phyloP scores from a whole-genome alignment of 2,888 invertebrate species.

The Coelinius sp. region DNA sequence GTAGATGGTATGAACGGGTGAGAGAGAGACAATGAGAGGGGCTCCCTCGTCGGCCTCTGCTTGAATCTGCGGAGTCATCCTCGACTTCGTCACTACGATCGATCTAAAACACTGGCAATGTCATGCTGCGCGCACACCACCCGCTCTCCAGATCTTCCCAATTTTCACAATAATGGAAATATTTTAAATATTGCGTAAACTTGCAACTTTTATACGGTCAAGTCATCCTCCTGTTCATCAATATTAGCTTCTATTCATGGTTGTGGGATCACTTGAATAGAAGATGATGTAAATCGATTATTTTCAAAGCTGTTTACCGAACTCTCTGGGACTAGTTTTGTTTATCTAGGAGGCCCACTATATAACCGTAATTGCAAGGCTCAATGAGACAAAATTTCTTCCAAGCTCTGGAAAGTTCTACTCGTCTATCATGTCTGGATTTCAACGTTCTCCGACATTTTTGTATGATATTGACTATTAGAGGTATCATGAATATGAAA shows the following conservation, averaged over 20 bases:
- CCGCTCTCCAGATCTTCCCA: neutral
- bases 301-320: neutral
- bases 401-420: no score
- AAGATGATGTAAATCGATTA: neutral
- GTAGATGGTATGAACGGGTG: neutral
- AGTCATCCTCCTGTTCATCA: neutral
- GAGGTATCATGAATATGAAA: no score
- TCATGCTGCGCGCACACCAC: slow-evolving; percentile 7
- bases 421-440: no score
- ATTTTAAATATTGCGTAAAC: neutral
- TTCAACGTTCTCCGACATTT: no score
- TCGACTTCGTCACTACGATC: slow-evolving; percentile 64
- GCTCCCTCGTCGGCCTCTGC: slow-evolving; percentile 40
- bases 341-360: neutral
- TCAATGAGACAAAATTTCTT: no score
- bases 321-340: neutral
- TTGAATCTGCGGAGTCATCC: slow-evolving; percentile 65
- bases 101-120: slow-evolving; percentile 50
- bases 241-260: neutral
- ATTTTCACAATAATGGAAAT: slow-evolving; percentile 24
- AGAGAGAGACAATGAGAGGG: neutral
- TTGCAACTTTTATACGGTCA: neutral
- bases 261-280: neutral
- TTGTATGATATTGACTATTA: no score
- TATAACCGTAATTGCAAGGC: neutral